Conservation (phyloP, 2,888 invertebrate genomes). For the Lithophane leautieri region DNA sequence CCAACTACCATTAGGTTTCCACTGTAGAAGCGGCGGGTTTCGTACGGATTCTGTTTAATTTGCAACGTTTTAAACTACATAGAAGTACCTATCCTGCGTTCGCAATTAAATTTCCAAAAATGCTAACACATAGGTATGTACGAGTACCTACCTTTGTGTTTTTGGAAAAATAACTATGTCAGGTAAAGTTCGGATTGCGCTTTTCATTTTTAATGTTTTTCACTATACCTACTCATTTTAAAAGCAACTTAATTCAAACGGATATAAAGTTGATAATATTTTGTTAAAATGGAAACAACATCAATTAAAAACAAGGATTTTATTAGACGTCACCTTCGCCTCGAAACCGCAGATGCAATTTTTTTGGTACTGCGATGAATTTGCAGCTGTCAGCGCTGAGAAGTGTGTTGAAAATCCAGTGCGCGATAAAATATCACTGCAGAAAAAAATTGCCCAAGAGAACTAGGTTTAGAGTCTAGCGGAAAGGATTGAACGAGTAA, state of each 20-base stretch:
- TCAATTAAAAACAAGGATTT: too few species aligned
- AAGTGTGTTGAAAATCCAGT: too few species aligned
- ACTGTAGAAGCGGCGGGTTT: neutral
- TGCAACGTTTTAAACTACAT: neutral
- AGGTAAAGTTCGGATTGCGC: neutral
- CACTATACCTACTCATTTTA: neutral
- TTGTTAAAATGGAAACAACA: neutral
- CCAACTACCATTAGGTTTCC: neutral
- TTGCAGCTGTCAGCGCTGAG: neutral
- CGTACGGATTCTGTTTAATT: neutral
- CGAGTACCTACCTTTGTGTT: neutral
- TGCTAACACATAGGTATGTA: neutral
- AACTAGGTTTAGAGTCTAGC: too few species aligned
- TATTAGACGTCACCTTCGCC: neutral
- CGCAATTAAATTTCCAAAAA: neutral
- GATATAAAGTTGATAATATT: neutral
- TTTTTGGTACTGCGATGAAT: too few species aligned
- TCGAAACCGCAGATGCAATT: too few species aligned
- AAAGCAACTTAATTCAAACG: neutral
- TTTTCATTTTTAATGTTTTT: too few species aligned
- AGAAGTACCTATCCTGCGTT: neutral
- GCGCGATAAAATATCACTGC: too few species aligned
- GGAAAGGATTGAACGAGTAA: too few species aligned
- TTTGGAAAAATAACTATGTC: neutral
- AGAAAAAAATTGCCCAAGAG: too few species aligned